Evolutionary conservation across 2,113 vertebrate genomes (phyloP), one percentile per base, ranked within the genome.

Genomic region (Megatriorchis doriae): DNA sequence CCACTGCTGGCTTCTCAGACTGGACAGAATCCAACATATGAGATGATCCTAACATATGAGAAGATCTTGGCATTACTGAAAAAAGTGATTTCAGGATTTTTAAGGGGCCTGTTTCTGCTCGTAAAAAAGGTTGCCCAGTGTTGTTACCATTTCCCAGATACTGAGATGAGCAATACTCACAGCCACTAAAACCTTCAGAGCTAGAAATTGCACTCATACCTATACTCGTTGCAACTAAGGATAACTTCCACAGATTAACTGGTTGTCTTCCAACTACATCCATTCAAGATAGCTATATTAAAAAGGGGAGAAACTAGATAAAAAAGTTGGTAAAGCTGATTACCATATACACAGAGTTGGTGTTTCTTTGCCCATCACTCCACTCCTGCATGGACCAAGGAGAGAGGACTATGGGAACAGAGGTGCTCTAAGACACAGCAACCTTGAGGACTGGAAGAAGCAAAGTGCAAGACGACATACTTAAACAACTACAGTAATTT

Each of bases 381-480:
- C 17, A 22, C 5, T 42, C 11, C 21, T 42, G 12, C 0, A 0
- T 13, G 22, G 38, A 48, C 11, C 9, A 29, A 66, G 23, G 47
- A n/a, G 31, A 40, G 5, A 56, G 4, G 2, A 23, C 13, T 47
- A 8, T 3, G 16, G 42, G 18, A 68, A 53, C 6, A 67, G 18
- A 48, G 3, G 5, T 31, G 8, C 23, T 61, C 65, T 29, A 32
- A 59, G 52, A 40, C 25, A 32, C 11, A 82, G 18, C 8, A 53
- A 16, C 8, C 42, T 27, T 29, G 27, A 81, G n/a, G 38, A 74
- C 8, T 26, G 6, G 11, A 42, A 43, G 14, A 9, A 85, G 15
- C 4, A 36, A 81, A 77, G 12, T 15, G 23, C 21, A 42, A 26
- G 32, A 70, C 50, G 13, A 55, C 16, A n/a, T 13, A 47, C 11